Percentiles rank a stretch among this genome's conserved stretches.
phyloP scores from a whole-genome alignment of 2,113 vertebrate genomes.

The Rattus norvegicus region GRCr8 NC_086035.1:31219501-31220000 shows the following conservation, averaged over 20 bases:
- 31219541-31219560: slow-evolving; percentile 62
- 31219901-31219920: too few relatives aligned
- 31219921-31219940: too few relatives aligned
- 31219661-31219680: not conserved
- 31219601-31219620: slow-evolving; percentile 75
- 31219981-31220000: not conserved
- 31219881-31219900: not conserved
- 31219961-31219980: not conserved
- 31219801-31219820: not conserved
- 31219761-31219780: not conserved
- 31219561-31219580: slow-evolving; percentile 79
- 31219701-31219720: not conserved
- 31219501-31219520: slow-evolving; percentile 93
- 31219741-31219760: slow-evolving; percentile 58
- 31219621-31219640: slow-evolving; percentile 87
- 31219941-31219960: not conserved
- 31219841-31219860: not conserved
- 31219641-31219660: slow-evolving; percentile 77
- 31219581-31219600: slow-evolving; percentile 89
- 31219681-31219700: not conserved
- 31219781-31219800: not conserved
- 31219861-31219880: not conserved
- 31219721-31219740: not conserved
- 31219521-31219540: slow-evolving; percentile 86
- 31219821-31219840: not conserved